Conservation (phyloP, 2,113 vertebrate genomes). For the Oplegnathus fasciatus region DNA sequence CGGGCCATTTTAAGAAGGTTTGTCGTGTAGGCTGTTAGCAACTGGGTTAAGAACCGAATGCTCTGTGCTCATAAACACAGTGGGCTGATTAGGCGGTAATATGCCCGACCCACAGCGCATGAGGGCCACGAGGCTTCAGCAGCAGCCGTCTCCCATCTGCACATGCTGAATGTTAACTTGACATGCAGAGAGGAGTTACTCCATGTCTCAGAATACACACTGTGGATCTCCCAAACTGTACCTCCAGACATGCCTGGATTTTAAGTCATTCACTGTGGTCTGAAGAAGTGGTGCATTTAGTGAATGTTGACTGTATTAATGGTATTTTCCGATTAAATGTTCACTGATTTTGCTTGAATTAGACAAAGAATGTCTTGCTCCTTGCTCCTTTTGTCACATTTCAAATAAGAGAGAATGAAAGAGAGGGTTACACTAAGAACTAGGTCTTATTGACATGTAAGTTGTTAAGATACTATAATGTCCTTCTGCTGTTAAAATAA, state of each 20-base stretch:
- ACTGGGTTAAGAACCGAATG: background rate
- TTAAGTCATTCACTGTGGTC: background rate
- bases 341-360: background rate
- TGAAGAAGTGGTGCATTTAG: background rate
- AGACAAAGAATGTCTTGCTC: background rate
- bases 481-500: background rate
- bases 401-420: background rate
- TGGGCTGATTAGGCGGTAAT: background rate
- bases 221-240: constrained; percentile 18
- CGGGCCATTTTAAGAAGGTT: background rate
- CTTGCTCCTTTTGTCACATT: background rate
- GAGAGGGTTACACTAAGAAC: background rate
- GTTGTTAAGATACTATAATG: background rate
- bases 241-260: constrained; percentile 29
- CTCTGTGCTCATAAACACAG: background rate
- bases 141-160: background rate
- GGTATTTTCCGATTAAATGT: background rate
- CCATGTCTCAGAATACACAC: background rate
- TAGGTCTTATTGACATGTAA: background rate
- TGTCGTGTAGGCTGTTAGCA: background rate
- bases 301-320: background rate
- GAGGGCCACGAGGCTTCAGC: background rate
- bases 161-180: background rate
- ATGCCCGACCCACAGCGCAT: background rate
- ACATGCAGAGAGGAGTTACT: constrained; percentile 2